phyloP scores from a whole-genome alignment of 1,140 invertebrate genomes.

The Panagrolaimus sp. region DNA sequence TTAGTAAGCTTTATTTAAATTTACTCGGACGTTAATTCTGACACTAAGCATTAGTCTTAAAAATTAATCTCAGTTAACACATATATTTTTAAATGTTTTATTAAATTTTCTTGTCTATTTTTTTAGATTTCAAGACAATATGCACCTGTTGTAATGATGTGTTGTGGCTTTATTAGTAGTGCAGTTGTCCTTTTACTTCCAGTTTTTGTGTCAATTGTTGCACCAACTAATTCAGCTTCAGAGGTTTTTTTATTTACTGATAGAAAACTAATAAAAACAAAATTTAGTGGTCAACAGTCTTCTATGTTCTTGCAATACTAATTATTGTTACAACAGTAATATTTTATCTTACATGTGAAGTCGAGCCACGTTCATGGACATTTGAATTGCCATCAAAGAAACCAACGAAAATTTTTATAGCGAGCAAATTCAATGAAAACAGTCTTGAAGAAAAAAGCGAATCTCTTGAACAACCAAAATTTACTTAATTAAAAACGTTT shows the following conservation, averaged over 20 bases:
- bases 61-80: too few relatives aligned
- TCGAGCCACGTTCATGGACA: constrained; percentile 16
- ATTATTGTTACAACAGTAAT: constrained; percentile 17
- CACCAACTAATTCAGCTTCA: constrained; percentile 8
- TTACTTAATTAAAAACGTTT: too few relatives aligned
- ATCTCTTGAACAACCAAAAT: too few relatives aligned
- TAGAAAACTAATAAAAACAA: not conserved
- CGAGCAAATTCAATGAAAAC: too few relatives aligned
- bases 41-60: too few relatives aligned
- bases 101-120: not conserved
- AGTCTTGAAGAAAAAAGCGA: too few relatives aligned
- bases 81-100: not conserved
- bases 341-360: constrained; percentile 19
- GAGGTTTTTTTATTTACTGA: not conserved
- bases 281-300: constrained; percentile 9
- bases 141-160: constrained; percentile 4
- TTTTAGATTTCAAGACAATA: constrained; percentile 14
- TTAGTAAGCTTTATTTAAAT: constrained; percentile 9
- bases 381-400: not conserved
- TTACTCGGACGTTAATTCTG: too few relatives aligned
- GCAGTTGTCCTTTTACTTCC: not conserved
- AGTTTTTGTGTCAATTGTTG: constrained; percentile 13
- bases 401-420: not conserved
- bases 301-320: not conserved
- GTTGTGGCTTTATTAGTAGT: not conserved